phyloP scores from a whole-genome alignment of 2,113 vertebrate genomes.

The Campylorhamphus procurvoides region DNA sequence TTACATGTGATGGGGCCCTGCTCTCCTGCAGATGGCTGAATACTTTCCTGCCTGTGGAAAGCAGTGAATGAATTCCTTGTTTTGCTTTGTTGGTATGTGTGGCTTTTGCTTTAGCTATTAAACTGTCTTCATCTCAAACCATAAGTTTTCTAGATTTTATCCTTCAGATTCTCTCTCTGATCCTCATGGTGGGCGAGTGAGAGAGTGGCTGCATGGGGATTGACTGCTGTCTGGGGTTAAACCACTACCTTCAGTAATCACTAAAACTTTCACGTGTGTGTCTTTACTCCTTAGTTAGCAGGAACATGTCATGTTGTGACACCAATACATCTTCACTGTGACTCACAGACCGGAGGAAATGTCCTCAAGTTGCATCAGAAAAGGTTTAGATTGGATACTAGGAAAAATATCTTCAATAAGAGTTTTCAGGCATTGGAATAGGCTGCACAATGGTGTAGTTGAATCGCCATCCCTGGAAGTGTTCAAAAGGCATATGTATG shows the following conservation, averaged over 20 bases:
- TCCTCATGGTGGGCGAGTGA: background rate
- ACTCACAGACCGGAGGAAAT: background rate
- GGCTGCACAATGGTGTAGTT: background rate
- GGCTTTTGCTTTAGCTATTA: background rate
- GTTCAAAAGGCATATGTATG: background rate
- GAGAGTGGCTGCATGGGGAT: background rate
- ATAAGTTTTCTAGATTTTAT: background rate
- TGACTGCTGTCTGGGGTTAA: background rate
- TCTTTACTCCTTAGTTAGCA: background rate
- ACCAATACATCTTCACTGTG: background rate
- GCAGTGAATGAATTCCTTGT: background rate
- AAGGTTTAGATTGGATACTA: background rate
- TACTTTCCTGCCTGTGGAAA: background rate
- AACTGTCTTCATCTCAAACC: background rate
- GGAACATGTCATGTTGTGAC: background rate
- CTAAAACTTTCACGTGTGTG: background rate
- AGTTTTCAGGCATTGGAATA: background rate
- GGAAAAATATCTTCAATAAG: background rate
- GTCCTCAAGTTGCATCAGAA: background rate
- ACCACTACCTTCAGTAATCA: background rate
- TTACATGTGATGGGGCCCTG: background rate
- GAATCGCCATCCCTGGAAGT: background rate
- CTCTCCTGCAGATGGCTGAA: background rate
- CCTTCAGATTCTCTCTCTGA: background rate
- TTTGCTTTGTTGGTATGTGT: background rate